Conservation (phyloP, 2,888 invertebrate species). For the Osedax frankpressi region DNA sequence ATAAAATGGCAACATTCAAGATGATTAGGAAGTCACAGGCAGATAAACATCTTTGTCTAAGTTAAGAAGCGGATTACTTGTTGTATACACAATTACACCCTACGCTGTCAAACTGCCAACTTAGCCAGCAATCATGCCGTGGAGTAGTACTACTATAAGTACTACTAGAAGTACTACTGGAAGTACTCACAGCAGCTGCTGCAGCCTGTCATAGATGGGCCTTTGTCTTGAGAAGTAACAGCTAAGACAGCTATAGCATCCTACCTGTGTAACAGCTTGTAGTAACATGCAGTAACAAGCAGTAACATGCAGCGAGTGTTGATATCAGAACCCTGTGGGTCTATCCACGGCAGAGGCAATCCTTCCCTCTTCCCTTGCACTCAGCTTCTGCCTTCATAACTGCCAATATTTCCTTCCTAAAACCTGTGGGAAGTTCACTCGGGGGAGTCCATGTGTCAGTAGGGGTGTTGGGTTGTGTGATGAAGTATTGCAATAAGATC, state of each 20-base stretch:
- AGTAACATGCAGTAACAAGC: constrained; percentile 2
- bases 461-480: constrained; percentile 8
- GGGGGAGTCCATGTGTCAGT: constrained; percentile 2
- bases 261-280: constrained; percentile 7
- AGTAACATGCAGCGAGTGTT: constrained; percentile 5
- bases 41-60: background rate
- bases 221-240: constrained; percentile 9
- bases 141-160: background rate
- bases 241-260: background rate
- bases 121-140: background rate
- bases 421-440: constrained; percentile 8
- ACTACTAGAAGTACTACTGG: background rate
- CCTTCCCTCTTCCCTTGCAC: background rate
- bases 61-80: background rate
- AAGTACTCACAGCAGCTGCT: background rate
- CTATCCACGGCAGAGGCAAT: background rate
- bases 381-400: constrained; percentile 7
- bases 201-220: background rate
- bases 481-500: background rate
- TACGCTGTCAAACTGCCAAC: background rate
- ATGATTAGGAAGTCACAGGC: background rate
- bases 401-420: constrained; percentile 11
- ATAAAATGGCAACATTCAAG: background rate
- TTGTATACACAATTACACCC: background rate
- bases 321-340: background rate